Percentiles rank a stretch among this genome's conserved stretches.
Conservation (phyloP, 2,888 invertebrate genomes). For the Drosophila pegasa region DNA sequence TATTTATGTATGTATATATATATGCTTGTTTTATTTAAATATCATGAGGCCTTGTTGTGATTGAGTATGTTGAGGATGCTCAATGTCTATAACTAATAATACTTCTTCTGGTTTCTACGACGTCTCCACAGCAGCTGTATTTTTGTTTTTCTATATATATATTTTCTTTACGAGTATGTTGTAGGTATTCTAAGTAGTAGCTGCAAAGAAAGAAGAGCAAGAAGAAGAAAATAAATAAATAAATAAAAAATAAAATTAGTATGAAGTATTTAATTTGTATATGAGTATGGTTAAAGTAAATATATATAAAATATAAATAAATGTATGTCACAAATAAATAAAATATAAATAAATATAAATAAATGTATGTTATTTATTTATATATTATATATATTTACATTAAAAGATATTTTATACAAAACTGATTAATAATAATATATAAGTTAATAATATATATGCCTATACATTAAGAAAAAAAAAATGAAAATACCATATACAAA, state of each 20-base stretch:
- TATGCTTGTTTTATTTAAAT: slow-evolving; percentile 19
- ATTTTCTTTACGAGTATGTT: no score
- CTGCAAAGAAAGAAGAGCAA: slow-evolving; percentile 26
- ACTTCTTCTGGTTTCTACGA: slow-evolving; percentile 50
- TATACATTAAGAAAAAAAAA: no score
- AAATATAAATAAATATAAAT: no score
- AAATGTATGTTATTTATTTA: no score
- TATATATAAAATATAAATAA: background rate
- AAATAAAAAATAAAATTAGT: background rate
- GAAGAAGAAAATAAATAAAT: background rate
- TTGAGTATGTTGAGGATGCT: slow-evolving; percentile 18
- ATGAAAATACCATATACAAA: no score
- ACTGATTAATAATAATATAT: no score
- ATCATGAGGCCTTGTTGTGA: slow-evolving; percentile 41
- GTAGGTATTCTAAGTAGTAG: slow-evolving; percentile 53
- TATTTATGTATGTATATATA: background rate
- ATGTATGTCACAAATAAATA: no score
- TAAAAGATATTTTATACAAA: no score
- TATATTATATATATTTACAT: no score
- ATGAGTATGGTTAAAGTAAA: background rate
- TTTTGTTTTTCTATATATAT: slow-evolving; percentile 17
- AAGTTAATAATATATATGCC: no score
- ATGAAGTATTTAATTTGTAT: background rate
- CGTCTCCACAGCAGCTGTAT: slow-evolving; percentile 55
- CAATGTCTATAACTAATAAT: slow-evolving; percentile 62